Base-by-base conservation (phyloP, 2,113 vertebrate species). In the Perognathus longimembris region DNA sequence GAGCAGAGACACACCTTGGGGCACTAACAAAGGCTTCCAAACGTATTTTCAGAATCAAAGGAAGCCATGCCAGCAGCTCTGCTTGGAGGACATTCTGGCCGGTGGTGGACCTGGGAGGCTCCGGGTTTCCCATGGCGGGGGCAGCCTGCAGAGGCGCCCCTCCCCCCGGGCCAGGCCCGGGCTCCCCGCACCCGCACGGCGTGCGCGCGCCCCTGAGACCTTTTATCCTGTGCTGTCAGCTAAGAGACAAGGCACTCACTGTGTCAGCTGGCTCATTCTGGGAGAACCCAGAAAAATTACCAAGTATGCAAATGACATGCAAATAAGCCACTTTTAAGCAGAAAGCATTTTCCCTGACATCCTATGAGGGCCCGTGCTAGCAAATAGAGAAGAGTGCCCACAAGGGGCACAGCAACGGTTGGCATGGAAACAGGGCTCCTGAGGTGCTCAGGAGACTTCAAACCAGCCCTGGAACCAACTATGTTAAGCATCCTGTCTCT, bases 351-450 rank as follows among this genome's bases (percentile, higher is more conserved):
- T 42, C 71, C 75, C 17, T 82, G 86, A 85, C 93, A 59, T 59
- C 40, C 57, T 91, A 90, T 85, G 61, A 80, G 82, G 61, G 80
- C 34, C 50, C n/a, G 74, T 73, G 59, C 59, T 59, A 59, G 64
- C 42, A 42, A 89, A 77, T 40, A 8, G 17, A 63, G 69, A 70
- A 69, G 66, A 89, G 74, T 22, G 92, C 88, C 86, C 5, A 14
- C 24, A 64, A 45, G 73, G 11, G 74, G 79, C 94, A 77, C 54
- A 22, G 95, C 85, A 67, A 86, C 42, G 15, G 92, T 96, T 38
- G 93, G 82, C 93, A 94, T 97, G 94, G 94, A 89, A 90, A 97
- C 91, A 0, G 78, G 50, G 42, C 86, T 90, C 91, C 86, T 28
- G 15, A 30, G 64, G 76, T 50, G 54, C 79, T 91, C 10, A n/a